Evolutionary conservation across 2,797 vertebrate genomes (phyloP).

Genomic region (Pterois miles): DNA sequence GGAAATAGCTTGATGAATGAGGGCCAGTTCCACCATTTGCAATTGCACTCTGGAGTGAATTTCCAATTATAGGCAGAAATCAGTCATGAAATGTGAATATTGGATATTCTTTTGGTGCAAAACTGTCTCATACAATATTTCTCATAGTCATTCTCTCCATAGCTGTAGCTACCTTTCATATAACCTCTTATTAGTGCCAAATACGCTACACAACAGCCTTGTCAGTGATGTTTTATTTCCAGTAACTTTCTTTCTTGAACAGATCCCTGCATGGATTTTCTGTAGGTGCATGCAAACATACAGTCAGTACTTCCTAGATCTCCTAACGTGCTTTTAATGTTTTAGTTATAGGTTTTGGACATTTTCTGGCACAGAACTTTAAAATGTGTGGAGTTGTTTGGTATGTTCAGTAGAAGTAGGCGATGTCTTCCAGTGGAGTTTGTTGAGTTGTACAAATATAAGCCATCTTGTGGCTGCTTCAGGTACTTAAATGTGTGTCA

Average conservation of each 20-base stretch:
- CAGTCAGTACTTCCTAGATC: slow-evolving; percentile 17
- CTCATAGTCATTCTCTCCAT: slow-evolving; percentile 5
- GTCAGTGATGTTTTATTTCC: slow-evolving; percentile 28
- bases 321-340: slow-evolving; percentile 6
- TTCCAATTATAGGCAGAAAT: background rate
- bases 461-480: slow-evolving; percentile 65
- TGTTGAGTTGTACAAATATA: slow-evolving; percentile 38
- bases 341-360: slow-evolving; percentile 28
- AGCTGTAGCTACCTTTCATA: slow-evolving; percentile 17
- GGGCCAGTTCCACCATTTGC: slow-evolving; percentile 1
- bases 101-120: slow-evolving; percentile 35
- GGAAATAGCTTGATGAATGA: slow-evolving; percentile 17
- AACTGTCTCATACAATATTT: slow-evolving; percentile 10
- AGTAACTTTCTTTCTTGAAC: slow-evolving; percentile 12
- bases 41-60: slow-evolving; percentile 12
- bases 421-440: slow-evolving; percentile 41
- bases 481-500: slow-evolving; percentile 53
- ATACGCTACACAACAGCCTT: slow-evolving; percentile 37
- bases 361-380: slow-evolving; percentile 7
- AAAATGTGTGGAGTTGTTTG: slow-evolving; percentile 32
- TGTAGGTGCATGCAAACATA: slow-evolving; percentile 58
- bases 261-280: slow-evolving; percentile 56
- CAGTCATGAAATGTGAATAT: slow-evolving; percentile 26
- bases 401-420: slow-evolving; percentile 3
- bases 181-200: slow-evolving; percentile 36